Conservation (phyloP, 2,888 invertebrate genomes). For the Bombylius discolor region DNA sequence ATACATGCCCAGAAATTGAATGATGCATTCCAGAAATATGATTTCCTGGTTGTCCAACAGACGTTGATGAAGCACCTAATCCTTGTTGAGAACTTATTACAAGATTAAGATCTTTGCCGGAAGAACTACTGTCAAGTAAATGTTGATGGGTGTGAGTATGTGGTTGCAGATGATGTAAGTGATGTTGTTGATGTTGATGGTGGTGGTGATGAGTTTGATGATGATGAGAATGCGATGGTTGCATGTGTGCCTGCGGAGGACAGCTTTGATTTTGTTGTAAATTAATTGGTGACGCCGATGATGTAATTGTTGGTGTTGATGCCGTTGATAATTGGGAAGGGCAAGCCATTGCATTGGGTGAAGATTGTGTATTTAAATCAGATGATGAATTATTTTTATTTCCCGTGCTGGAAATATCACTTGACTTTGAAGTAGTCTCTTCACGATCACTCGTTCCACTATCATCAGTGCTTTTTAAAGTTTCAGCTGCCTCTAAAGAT, state of each 20-base stretch:
- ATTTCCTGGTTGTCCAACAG: conserved; percentile 16
- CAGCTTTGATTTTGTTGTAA: conserved; percentile 26
- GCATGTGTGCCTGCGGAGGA: conserved; percentile 22
- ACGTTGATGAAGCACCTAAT: conserved; percentile 21
- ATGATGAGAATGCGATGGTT: conserved; percentile 14
- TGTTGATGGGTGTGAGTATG: conserved; percentile 4
- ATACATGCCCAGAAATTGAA: conserved; percentile 4
- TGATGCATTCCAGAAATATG: conserved; percentile 8
- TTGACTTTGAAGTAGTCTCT: conserved; percentile 42
- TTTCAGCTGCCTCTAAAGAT: conserved; percentile 92
- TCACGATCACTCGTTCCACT: conserved; percentile 56
- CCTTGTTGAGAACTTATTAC: conserved; percentile 22
- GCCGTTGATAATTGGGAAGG: conserved; percentile 11
- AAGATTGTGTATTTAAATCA: conserved; percentile 36
- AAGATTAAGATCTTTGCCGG: conserved; percentile 9
- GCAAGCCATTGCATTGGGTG: conserved; percentile 1
- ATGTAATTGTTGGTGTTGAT: conserved; percentile 18
- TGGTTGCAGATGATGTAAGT: conserved; percentile 12
- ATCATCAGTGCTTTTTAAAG: conserved; percentile 61
- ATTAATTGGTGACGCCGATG: conserved; percentile 22
- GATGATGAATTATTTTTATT: conserved; percentile 32
- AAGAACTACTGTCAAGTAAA: conserved; percentile 4
- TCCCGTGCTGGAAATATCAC: conserved; percentile 37
- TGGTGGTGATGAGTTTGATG: conserved; percentile 11
- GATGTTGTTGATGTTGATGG: conserved; percentile 15